Percentiles rank a stretch among this genome's conserved stretches.
Conservation (phyloP, 2,113 vertebrate genomes). For the Xenus cinereus region DNA sequence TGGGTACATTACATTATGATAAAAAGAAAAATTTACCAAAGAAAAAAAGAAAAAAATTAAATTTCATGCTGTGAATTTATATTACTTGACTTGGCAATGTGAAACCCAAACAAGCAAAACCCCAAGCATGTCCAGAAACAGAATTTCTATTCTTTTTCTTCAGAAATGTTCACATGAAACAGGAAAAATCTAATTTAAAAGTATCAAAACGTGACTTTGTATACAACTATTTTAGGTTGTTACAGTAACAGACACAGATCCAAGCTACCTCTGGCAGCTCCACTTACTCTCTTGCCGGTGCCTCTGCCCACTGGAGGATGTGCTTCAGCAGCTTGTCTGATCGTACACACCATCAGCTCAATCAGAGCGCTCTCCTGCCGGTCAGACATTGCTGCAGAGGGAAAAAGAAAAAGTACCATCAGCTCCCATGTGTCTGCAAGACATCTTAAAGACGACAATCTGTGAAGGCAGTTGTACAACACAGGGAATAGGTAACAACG, state of each 20-base stretch:
- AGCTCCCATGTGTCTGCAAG: background rate
- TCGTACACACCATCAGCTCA: conserved; percentile 95
- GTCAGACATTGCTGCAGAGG: conserved; percentile 87
- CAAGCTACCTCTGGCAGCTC: background rate
- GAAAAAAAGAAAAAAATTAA: fast-evolving
- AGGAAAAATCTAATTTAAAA: background rate
- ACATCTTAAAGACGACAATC: background rate
- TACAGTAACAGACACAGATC: background rate
- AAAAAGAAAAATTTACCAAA: background rate
- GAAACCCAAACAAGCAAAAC: background rate
- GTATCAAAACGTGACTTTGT: background rate
- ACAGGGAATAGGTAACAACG: background rate
- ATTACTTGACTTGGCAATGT: background rate
- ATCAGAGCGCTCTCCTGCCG: conserved; percentile 96
- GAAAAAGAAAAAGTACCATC: background rate
- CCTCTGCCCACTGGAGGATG: conserved; percentile 97
- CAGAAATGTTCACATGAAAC: background rate
- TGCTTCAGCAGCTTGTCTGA: conserved; percentile 95
- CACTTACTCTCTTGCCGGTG: conserved; percentile 92
- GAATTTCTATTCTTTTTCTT: background rate
- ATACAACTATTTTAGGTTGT: background rate
- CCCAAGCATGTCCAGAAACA: background rate
- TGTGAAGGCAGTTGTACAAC: background rate
- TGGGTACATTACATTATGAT: background rate
- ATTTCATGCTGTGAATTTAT: background rate